Evolutionary conservation across 1,140 invertebrate genomes (phyloP).

Genomic region (Lysiphlebus fabarum): DNA sequence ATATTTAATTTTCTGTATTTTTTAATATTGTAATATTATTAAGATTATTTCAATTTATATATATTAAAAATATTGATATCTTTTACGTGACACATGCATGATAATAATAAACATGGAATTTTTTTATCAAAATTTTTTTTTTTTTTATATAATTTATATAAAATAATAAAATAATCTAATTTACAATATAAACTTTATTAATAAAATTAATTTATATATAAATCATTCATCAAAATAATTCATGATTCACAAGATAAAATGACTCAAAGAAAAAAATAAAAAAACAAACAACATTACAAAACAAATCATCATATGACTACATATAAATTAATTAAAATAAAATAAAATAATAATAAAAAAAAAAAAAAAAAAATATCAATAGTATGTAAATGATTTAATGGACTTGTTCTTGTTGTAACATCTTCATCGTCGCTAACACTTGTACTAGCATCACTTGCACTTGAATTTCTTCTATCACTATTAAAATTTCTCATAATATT

Average conservation of each 20-base stretch:
- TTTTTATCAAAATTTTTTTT: background rate
- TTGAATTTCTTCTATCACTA: conserved; percentile 47
- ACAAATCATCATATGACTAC: no score
- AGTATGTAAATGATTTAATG: conserved; percentile 45
- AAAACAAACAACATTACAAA: no score
- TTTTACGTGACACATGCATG: background rate
- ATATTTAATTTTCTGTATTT: no score
- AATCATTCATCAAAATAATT: no score
- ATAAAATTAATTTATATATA: no score
- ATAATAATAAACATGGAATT: background rate
- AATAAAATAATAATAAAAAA: conserved; percentile 26
- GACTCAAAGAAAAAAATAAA: no score
- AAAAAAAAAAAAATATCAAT: conserved; percentile 44
- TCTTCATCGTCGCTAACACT: conserved; percentile 52
- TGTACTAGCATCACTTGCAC: conserved; percentile 48
- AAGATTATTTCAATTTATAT: no score
- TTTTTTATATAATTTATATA: background rate
- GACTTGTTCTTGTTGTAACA: conserved; percentile 51
- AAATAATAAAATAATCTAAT: background rate
- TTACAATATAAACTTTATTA: no score
- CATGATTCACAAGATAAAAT: no score
- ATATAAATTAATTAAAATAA: background rate
- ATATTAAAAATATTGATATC: no score
- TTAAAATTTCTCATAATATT: conserved; percentile 27
- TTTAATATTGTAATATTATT: no score